Evolutionary conservation across 2,888 invertebrate species (phyloP), one percentile per base, ranked within the genome.

Genomic region (Andrena fulva): DNA sequence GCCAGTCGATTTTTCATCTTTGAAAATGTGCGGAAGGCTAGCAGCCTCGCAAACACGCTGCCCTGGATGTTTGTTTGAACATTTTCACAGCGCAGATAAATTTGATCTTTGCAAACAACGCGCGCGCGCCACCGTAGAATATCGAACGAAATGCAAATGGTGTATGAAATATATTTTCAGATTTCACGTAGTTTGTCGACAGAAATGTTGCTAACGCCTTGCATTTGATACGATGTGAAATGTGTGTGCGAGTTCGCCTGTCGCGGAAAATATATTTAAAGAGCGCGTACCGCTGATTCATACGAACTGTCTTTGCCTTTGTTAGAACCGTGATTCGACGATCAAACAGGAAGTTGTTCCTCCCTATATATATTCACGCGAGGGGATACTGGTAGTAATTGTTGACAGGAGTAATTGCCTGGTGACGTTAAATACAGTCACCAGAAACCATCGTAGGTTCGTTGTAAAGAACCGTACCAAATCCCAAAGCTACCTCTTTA

Each of bases 401-500:
- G 67, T 68, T 68, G 68, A 75, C 52, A 50, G 27, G n/a, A 33
- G 60, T 64, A 52, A 7, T 33, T n/a, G 52, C 12, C 2, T 31
- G 7, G 60, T 50, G 20, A 33, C 50, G 33, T 75, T 68, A 52
- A 33, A 29, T 50, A 50, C 68, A 35, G 50, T 31, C 33, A 24
- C 16, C 31, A 16, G 5, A 29, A n/a, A 52, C 2, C 24, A 8
- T 27, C 29, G 31, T n/a, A 16, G 20, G 3, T 42, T 35, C 33
- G n/a, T 62, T 33, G 20, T 3, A 8, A 68, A 68, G 56, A 20
- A 35, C 54, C 27, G 35, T 27, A 54, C 27, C 68, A 52, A 68
- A 35, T 35, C 27, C 68, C 35, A 33, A 54, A 35, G 64, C 52
- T 42, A 35, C 63, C 64, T 56, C 52, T 73, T 42, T 33, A 73